A percentile compares a stretch with the other conserved stretches of the same genome.
These are phyloP conservation scores for Lamellibrachia luymesi DNA, from an alignment of 1,140 invertebrate species.

Conservation along the genomic window DNA sequence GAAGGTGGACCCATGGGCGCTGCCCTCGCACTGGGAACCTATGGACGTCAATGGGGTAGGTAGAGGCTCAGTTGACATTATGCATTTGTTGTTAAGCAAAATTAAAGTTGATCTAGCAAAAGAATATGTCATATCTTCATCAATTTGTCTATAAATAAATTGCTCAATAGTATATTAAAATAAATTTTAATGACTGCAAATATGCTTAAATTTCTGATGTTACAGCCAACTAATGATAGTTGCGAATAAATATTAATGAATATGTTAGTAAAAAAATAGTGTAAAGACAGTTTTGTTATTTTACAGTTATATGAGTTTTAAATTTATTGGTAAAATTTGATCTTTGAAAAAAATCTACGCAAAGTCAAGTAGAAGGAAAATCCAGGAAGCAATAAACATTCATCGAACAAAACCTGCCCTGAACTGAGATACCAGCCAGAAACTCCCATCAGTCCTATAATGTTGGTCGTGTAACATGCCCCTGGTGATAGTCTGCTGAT, in stretches of 20 bases:
- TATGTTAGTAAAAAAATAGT: too few species aligned
- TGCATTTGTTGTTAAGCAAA: background rate
- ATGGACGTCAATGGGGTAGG: background rate
- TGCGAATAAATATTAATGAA: too few species aligned
- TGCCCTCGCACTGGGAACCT: background rate
- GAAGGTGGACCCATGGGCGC: background rate
- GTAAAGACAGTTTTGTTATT: background rate
- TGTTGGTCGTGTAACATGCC: too few species aligned
- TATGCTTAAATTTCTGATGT: background rate
- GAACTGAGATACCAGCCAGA: too few species aligned
- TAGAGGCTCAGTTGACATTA: background rate
- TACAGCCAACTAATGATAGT: background rate
- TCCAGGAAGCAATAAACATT: too few species aligned
- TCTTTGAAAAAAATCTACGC: background rate
- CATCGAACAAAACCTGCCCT: too few species aligned
- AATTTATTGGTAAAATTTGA: background rate
- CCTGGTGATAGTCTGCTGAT: too few species aligned
- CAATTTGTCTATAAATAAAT: background rate
- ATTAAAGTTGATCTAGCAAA: background rate
- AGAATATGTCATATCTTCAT: background rate
- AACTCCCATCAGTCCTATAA: too few species aligned
- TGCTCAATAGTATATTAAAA: background rate
- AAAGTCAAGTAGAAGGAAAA: too few species aligned
- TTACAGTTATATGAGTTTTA: background rate
- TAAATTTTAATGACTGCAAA: background rate